These are phyloP conservation scores for Lordiphosa fenestrarum DNA, from an alignment of 2,888 invertebrate species.

Conservation along the genomic window DNA sequence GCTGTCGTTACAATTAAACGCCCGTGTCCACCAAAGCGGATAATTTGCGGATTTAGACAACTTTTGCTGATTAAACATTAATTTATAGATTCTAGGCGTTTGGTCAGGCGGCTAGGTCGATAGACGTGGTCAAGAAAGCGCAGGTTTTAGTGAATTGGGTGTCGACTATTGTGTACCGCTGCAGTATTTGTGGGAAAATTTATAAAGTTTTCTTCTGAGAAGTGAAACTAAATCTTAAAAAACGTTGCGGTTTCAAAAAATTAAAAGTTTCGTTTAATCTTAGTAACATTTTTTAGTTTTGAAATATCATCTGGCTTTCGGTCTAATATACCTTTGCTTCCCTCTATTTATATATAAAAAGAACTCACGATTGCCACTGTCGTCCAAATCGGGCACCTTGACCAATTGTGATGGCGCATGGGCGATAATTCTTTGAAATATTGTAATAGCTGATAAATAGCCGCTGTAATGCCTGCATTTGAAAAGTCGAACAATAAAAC, in stretches of 20 bases:
- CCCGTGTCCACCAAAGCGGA: slow-evolving; percentile 52
- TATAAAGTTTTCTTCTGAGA: too few species aligned
- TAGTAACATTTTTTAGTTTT: too few species aligned
- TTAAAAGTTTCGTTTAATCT: too few species aligned
- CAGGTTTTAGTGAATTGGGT: background rate
- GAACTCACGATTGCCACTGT: background rate
- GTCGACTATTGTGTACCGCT: slow-evolving; percentile 24
- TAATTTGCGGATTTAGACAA: slow-evolving; percentile 69
- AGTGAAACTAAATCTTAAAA: too few species aligned
- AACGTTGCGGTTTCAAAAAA: too few species aligned
- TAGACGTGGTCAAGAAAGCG: slow-evolving; percentile 10
- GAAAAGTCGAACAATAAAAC: too few species aligned
- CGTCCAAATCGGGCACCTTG: slow-evolving; percentile 49
- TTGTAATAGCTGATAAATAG: slow-evolving; percentile 17
- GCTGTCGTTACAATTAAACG: slow-evolving; percentile 69
- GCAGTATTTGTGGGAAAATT: too few species aligned
- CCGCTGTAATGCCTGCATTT: too few species aligned
- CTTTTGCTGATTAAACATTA: slow-evolving; percentile 73
- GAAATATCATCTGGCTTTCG: too few species aligned
- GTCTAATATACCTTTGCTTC: background rate
- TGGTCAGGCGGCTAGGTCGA: slow-evolving; percentile 36
- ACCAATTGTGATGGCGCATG: slow-evolving; percentile 43
- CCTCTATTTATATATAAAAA: background rate
- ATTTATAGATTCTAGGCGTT: slow-evolving; percentile 48
- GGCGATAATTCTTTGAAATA: slow-evolving; percentile 41